Base-by-base conservation (phyloP, 2,888 invertebrate genomes). In the Geotrupes spiniger region DNA sequence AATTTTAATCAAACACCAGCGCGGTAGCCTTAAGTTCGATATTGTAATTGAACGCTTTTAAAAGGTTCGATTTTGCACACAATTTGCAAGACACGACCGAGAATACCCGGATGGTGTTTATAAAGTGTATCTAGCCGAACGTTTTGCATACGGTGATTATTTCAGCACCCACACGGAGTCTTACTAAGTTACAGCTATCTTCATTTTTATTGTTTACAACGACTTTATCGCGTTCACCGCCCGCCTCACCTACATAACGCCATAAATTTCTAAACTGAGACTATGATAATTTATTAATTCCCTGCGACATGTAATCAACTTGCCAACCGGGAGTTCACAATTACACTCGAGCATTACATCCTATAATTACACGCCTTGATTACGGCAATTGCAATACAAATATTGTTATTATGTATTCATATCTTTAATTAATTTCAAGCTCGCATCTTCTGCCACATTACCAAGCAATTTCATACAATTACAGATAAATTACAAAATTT, bases 51-150 rank as follows among this genome's bases (percentile, higher is more conserved):
- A 68, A 65, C 63, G 65, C 65, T 66, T 64, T 29, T 38, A 60
- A 62, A 63, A 68, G 65, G 66, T 67, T 68, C 65, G 69, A 70
- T 69, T 72, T 71, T 71, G 71, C 71, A 70, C 71, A 70, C 70
- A 70, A 71, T 70, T 70, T 71, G 71, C 71, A 68, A 60, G 61
- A 63, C 63, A 62, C 51, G 54, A 50, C 49, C 49, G 40, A 46
- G 40, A 47, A 56, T 49, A 47, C 49, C 41, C 38, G 11, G 41
- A 27, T 33, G 21, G 26, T 33, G n/a, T n/a, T 9, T 41, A 27
- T 26, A 27, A 14, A 37, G 58, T 59, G 57, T 56, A 49, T 53
- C 43, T 39, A 49, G 49, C n/a, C 42, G 41, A 53, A 57, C 56
- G 60, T 54, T 63, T 64, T 64, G 63, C 63, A 63, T 62, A 63